Evolutionary conservation across 2,888 invertebrate species (phyloP), one percentile per base, ranked within the genome.

Genomic region (Gari tellinella): DNA sequence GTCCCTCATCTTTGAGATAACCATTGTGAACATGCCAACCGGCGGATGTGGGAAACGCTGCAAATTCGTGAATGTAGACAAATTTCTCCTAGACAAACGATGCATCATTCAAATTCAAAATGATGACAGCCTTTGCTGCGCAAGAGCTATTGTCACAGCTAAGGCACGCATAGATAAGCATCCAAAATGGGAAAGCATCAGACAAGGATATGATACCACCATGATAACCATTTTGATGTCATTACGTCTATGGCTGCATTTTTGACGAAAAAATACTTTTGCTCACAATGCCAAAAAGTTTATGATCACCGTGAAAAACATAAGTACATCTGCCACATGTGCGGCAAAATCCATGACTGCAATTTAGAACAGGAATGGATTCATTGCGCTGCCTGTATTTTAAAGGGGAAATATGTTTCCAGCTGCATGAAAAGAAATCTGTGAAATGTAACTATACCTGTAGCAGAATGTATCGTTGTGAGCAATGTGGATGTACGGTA

Each of bases 111-210:
- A 48, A 17, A 70, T 75, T 19, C 55, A n/a, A n/a, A n/a, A n/a
- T n/a, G n/a, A n/a, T n/a, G n/a, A n/a, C n/a, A n/a, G n/a, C n/a
- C n/a, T n/a, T n/a, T n/a, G n/a, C n/a, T n/a, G n/a, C n/a, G n/a
- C n/a, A n/a, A n/a, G n/a, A n/a, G n/a, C n/a, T n/a, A 58, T 77
- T 62, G 67, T 76, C 5, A 76, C 72, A 12, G 76, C 72, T 4
- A 76, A 53, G 38, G 61, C 76, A 19, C 26, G 63, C 23, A 12
- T 67, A 14, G 76, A 70, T 21, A 46, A 57, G 19, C 70, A 70
- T 37, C 15, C 19, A 17, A 52, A 70, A 41, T 70, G 66, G 69
- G 41, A 70, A 12, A 46, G 55, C 17, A 70, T 75, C 17, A 40
- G 75, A 41, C 10, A 40, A 12, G 63, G 55, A 5, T 1, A 46